A percentile compares a stretch with the other conserved stretches of the same genome.
Evolutionary conservation across 1,140 invertebrate species (phyloP).

Genomic region (Philopotamus ludificatus): DNA sequence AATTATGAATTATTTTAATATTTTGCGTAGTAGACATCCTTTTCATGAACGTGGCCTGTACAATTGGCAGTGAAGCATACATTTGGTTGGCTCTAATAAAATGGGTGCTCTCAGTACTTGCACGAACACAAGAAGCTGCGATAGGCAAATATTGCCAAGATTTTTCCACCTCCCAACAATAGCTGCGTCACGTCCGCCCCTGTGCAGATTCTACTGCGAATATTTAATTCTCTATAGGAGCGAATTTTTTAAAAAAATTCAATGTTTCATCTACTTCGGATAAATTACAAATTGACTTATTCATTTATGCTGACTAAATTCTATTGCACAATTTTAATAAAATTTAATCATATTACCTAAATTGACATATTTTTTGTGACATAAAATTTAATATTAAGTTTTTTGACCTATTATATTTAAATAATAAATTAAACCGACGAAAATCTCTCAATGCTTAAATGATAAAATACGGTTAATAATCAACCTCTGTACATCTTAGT

Average conservation of each 20-base stretch:
- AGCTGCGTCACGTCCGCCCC: conserved; percentile 10
- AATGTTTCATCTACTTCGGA: background rate
- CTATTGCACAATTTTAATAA: background rate
- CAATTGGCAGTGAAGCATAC: background rate
- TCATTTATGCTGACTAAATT: background rate
- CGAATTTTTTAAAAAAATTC: background rate
- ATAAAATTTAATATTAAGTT: background rate
- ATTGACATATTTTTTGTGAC: background rate
- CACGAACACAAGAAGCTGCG: conserved; percentile 20
- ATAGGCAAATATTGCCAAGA: conserved; percentile 34
- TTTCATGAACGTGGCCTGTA: background rate
- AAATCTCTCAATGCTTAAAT: too few species aligned
- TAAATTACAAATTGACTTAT: background rate
- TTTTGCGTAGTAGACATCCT: background rate
- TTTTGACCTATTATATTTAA: too few species aligned
- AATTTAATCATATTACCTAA: background rate
- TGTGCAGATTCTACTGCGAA: background rate
- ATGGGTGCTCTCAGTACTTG: conserved; percentile 2
- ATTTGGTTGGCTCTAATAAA: conserved; percentile 9
- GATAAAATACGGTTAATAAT: too few species aligned
- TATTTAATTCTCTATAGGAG: background rate
- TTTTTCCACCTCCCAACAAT: conserved; percentile 21
- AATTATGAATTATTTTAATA: background rate
- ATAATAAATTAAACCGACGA: too few species aligned
- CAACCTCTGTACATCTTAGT: too few species aligned